A percentile compares a stretch with the other conserved stretches of the same genome.
phyloP scores from a whole-genome alignment of 2,888 invertebrate species.

The Pandemis heparana region DNA sequence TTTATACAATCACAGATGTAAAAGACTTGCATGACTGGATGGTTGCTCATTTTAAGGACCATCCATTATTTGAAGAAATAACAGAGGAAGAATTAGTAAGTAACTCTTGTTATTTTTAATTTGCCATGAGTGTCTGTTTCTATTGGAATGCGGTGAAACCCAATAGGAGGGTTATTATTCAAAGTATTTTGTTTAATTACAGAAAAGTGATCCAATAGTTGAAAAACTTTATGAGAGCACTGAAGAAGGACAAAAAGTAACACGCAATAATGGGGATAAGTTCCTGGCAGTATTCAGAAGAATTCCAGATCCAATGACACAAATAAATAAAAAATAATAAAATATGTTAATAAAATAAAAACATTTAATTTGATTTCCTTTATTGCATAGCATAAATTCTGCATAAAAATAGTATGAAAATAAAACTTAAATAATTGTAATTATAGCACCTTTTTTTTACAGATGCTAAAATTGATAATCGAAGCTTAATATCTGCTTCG shows the following conservation, averaged over 20 bases:
- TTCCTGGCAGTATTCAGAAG: conserved; percentile 96
- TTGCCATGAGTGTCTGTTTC: too few species aligned
- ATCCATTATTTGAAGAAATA: conserved; percentile 94
- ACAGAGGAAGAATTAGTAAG: conserved; percentile 91
- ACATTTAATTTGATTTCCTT: conserved; percentile 10
- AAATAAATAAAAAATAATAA: conserved; percentile 45
- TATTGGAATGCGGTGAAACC: too few species aligned
- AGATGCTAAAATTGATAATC: too few species aligned
- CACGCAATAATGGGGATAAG: conserved; percentile 97
- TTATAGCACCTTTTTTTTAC: not conserved
- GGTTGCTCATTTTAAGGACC: conserved; percentile 94
- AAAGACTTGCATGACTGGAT: conserved; percentile 99
- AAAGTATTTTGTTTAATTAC: conserved; percentile 56
- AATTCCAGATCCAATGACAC: conserved; percentile 62
- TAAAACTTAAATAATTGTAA: not conserved
- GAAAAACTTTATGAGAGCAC: conserved; percentile 96
- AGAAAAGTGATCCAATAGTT: conserved; percentile 94
- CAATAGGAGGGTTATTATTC: not conserved
- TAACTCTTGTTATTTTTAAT: not conserved
- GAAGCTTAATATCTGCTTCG: too few species aligned
- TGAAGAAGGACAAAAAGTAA: conserved; percentile 99
- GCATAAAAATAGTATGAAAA: conserved; percentile 31
- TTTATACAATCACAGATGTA: conserved; percentile 99
- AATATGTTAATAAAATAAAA: conserved; percentile 37
- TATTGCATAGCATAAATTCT: conserved; percentile 12